Conservation (phyloP, 2,888 invertebrate genomes). For the Conomelus anceps region DNA sequence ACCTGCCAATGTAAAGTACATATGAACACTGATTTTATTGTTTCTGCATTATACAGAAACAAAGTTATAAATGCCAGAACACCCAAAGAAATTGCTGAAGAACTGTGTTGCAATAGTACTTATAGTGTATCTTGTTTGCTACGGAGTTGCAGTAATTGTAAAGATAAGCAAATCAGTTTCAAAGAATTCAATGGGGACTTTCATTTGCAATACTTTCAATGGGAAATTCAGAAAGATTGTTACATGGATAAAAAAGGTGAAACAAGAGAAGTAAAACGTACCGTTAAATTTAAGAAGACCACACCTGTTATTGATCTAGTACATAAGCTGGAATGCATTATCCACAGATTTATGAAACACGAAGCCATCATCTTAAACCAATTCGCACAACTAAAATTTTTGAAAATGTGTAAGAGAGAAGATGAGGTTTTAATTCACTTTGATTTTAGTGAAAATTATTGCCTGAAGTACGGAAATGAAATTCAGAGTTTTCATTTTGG, state of each 20-base stretch:
- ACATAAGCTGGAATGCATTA: background rate
- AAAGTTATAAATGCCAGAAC: background rate
- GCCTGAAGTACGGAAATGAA: background rate
- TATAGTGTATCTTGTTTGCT: background rate
- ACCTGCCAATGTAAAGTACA: conserved; percentile 5
- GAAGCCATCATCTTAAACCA: conserved; percentile 13
- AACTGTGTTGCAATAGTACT: background rate
- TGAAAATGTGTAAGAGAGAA: background rate
- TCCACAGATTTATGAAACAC: conserved; percentile 1
- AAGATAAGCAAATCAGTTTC: background rate
- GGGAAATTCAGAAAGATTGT: background rate
- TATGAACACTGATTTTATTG: conserved; percentile 2
- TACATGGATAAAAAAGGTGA: background rate
- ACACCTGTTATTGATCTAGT: background rate
- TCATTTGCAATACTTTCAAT: background rate
- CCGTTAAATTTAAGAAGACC: background rate
- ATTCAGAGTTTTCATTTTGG: conserved; percentile 13
- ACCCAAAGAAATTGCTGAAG: background rate
- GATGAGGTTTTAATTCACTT: background rate
- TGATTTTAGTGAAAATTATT: conserved; percentile 5
- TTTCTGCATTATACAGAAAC: background rate
- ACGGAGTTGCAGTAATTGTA: background rate
- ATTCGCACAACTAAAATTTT: background rate
- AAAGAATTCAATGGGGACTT: conserved; percentile 4
- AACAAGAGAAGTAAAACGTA: background rate